Evolutionary conservation across 2,113 vertebrate species (phyloP).

Genomic region (Prolemur simus): DNA sequence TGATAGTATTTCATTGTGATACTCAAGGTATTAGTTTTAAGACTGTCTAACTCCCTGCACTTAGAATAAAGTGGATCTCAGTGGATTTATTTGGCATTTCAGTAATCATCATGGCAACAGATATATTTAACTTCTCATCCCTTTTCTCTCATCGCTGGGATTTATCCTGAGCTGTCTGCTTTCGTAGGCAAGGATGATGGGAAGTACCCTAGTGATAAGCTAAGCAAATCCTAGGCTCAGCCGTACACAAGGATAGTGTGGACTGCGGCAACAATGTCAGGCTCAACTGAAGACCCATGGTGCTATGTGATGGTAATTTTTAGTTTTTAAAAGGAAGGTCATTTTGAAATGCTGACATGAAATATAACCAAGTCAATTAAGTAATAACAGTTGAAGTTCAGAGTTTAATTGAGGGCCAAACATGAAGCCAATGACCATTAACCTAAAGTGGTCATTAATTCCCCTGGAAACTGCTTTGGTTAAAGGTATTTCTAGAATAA

Average conservation of each 20-base stretch:
- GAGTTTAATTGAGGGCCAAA: slow-evolving; percentile 84
- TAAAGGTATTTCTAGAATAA: slow-evolving; percentile 73
- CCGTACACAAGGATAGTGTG: neutral
- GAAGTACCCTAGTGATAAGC: neutral
- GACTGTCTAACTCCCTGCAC: neutral
- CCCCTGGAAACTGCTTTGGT: slow-evolving; percentile 70
- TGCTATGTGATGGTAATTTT: slow-evolving; percentile 76
- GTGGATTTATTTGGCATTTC: slow-evolving; percentile 36
- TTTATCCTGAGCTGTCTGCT: neutral
- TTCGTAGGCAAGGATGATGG: slow-evolving; percentile 1
- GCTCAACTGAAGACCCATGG: slow-evolving; percentile 45
- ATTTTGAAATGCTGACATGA: slow-evolving; percentile 82
- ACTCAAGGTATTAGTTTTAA: neutral
- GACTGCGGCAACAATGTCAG: slow-evolving; percentile 19
- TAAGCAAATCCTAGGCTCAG: slow-evolving; percentile 61
- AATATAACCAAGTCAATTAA: slow-evolving; percentile 85
- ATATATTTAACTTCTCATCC: slow-evolving; percentile 29
- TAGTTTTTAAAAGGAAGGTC: slow-evolving; percentile 75
- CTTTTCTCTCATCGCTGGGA: neutral
- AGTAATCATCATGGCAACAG: neutral
- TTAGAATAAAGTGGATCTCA: slow-evolving; percentile 30
- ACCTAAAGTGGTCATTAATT: slow-evolving; percentile 81
- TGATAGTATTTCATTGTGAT: slow-evolving; percentile 16
- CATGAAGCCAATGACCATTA: slow-evolving; percentile 83
- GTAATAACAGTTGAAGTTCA: slow-evolving; percentile 83